phyloP scores from a whole-genome alignment of 2,113 vertebrate species.

The Sturnira hondurensis region DNA sequence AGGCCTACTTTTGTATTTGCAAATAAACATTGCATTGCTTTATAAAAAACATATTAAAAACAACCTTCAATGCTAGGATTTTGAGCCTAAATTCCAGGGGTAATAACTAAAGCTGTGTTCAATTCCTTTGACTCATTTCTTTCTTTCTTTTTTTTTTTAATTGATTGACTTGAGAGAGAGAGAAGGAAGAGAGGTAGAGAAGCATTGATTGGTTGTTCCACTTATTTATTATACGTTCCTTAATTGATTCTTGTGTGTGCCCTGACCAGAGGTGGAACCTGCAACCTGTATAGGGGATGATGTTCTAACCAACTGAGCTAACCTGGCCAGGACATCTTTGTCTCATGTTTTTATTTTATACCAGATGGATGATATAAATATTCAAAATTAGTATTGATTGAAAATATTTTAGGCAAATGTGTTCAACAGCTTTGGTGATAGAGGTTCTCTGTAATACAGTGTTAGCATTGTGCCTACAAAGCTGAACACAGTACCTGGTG shows the following conservation, averaged over 20 bases:
- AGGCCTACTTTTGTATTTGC: constrained; percentile 8
- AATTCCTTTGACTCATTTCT: background rate
- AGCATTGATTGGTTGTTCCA: background rate
- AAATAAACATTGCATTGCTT: background rate
- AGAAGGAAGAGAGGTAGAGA: background rate
- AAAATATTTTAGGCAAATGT: background rate
- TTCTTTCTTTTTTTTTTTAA: background rate
- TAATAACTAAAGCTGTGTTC: background rate
- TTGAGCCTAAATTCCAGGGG: background rate
- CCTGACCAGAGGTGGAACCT: background rate
- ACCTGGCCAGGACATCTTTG: background rate
- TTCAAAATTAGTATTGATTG: background rate
- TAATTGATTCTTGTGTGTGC: background rate
- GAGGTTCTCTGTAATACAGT: background rate
- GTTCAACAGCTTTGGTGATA: background rate
- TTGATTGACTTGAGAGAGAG: background rate
- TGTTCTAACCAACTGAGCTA: background rate
- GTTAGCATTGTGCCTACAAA: background rate
- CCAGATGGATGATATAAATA: background rate
- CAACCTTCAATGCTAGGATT: background rate
- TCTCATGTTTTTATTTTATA: background rate
- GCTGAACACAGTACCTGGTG: background rate
- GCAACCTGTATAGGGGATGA: too few relatives aligned
- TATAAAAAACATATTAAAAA: constrained; percentile 26
- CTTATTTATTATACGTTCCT: background rate